Evolutionary conservation across 2,888 invertebrate genomes (phyloP).

Genomic region (Plagodis pulveraria): DNA sequence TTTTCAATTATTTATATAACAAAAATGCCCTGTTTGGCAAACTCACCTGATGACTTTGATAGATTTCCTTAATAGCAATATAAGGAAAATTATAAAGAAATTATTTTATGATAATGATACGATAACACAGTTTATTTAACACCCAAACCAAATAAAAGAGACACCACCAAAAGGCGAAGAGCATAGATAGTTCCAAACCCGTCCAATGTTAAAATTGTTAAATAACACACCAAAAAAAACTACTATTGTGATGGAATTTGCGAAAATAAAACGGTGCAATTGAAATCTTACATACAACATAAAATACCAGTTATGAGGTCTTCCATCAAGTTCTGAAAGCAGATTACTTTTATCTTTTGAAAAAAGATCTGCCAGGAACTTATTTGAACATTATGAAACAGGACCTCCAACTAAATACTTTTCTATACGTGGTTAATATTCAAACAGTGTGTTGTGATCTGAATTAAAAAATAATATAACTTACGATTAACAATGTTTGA

Average conservation of each 20-base stretch:
- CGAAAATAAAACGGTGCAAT: constrained; percentile 23
- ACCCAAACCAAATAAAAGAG: constrained; percentile 12
- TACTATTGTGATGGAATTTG: constrained; percentile 20
- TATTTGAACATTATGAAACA: too few species aligned
- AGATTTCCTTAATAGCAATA: too few species aligned
- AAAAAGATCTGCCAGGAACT: too few species aligned
- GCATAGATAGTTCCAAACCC: constrained; percentile 26
- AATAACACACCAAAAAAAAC: constrained; percentile 27
- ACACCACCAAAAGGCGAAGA: constrained; percentile 29
- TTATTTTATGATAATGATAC: too few species aligned
- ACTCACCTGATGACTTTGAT: too few species aligned
- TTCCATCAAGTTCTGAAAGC: too few species aligned
- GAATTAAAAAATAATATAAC: too few species aligned
- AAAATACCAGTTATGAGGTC: background rate
- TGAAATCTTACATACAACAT: constrained; percentile 20
- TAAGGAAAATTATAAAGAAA: too few species aligned
- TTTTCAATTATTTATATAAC: too few species aligned
- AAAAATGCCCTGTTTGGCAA: too few species aligned
- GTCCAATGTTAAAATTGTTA: constrained; percentile 40
- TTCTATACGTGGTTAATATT: constrained; percentile 22
- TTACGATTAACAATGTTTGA: constrained; percentile 1
- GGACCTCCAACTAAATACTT: constrained; percentile 6
- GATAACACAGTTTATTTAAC: background rate
- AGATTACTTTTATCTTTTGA: too few species aligned
- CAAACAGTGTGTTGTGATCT: constrained; percentile 4